Evolutionary conservation across 2,113 vertebrate species (phyloP), one percentile per base, ranked within the genome.

Genomic region (Cranoglanis bouderius): DNA sequence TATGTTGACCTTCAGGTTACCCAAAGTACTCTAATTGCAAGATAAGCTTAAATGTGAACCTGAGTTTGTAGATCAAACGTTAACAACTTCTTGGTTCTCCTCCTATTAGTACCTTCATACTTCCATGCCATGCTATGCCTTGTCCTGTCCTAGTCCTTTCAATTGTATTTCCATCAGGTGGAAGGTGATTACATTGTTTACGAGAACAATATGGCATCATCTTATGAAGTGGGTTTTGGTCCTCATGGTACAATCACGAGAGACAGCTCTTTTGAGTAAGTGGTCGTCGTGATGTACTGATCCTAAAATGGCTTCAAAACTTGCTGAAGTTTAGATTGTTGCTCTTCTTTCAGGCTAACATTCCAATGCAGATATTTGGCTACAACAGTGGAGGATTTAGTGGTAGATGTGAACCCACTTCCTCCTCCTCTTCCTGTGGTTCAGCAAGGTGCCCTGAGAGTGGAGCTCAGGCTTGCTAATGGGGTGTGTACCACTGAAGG

Each of bases 161-260:
- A 21, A 18, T 40, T 59, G 61, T 46, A 1, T 81, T 51, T 80
- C 21, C 61, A 89, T 55, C 78, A 96, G 95, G 94, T 94, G 35
- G 92, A 94, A 75, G 57, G 82, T 38, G 93, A 91, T 70, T 86
- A 61, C 49, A 90, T 95, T 89, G 74, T 93, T 84, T 96, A 95
- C 91, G 92, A 94, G 89, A 96, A 95, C 91, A 91, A 84, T 43
- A 93, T 96, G 93, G 57, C 26, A 0, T 94, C 94, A 5, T 63
- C 82, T 9, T 94, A 81, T 90, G 94, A 95, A 67, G 88, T 95
- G 24, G 80, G 0, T 8, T 0, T 89, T 32, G 94, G 94, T 26
- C 72, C 83, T 29, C 53, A 0, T 24, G 95, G 95, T 87, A 18
- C 32, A 4, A 94, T 95, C 80, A 95, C 94, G 63, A 95, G 96